Evolutionary conservation across 2,113 vertebrate species (phyloP).

Genomic region (Salvator merianae): DNA sequence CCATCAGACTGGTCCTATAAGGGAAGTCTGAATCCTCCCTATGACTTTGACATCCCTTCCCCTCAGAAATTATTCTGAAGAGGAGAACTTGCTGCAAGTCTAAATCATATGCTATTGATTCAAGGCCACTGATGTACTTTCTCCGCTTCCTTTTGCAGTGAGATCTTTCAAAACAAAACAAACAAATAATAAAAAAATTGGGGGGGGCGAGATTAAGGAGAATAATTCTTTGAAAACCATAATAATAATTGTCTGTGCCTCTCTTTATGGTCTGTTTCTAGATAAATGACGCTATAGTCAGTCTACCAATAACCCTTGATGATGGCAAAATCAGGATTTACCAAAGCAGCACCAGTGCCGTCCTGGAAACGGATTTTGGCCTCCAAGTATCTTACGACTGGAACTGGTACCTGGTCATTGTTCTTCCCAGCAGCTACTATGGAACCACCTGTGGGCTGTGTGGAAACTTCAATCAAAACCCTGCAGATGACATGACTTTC

Average conservation of each 20-base stretch:
- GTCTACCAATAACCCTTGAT: conserved; percentile 60
- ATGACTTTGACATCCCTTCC: too few relatives aligned
- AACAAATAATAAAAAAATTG: too few relatives aligned
- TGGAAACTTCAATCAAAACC: conserved; percentile 75
- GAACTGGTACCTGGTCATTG: conserved; percentile 66
- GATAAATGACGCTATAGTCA: conserved; percentile 57
- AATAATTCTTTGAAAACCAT: neutral
- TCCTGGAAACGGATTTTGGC: conserved; percentile 71
- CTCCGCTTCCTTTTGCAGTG: too few relatives aligned
- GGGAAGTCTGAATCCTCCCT: too few relatives aligned
- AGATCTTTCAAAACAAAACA: too few relatives aligned
- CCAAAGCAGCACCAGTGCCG: conserved; percentile 51
- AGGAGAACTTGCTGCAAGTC: too few relatives aligned
- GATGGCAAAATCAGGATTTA: conserved; percentile 41
- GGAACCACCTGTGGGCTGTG: conserved; percentile 72
- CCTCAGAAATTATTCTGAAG: too few relatives aligned
- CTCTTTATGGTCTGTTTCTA: neutral
- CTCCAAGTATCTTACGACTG: conserved; percentile 79
- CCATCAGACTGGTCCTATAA: too few relatives aligned
- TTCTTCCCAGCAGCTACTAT: conserved; percentile 76
- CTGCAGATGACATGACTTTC: conserved; percentile 52
- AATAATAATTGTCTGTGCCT: neutral
- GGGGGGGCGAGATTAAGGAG: too few relatives aligned
- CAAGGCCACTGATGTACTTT: too few relatives aligned
- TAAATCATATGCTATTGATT: too few relatives aligned